Base-by-base conservation (phyloP, 2,113 vertebrate genomes). In the Antechinus flavipes region DNA sequence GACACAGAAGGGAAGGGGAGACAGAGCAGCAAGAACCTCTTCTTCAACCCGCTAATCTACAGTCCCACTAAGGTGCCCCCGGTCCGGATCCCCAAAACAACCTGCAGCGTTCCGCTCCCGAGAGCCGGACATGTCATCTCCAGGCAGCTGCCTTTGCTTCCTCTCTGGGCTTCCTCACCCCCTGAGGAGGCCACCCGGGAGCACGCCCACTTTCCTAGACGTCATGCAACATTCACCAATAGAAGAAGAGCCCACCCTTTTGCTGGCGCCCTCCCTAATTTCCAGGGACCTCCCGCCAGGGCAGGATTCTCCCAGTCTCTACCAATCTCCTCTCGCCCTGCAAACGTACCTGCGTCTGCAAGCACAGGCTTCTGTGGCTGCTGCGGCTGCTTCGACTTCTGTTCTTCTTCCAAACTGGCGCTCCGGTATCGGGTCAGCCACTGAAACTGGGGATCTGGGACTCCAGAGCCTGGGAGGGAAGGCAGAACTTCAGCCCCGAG, bases 371-470 rank as follows among this genome's bases (percentile, higher is more conserved):
- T 96, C 94, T 98, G 35, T 0, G 1, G 8, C 90, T 90, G 8
- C 30, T 12, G 30, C 12, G 3, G 27, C 58, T 23, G 42, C 89
- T 26, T 2, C 25, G 1, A 49, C 47, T 27, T 4, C 84, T 94
- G 95, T 54, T 55, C 95, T 8, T 8, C 96, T 95, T 90, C 92
- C 47, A 0, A 97, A 55, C 94, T 90, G 76, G 94, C 90, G 94
- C 98, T 94, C 96, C 94, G 95, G 97, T 99, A 99, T 92, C 98
- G 98, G 42, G 92, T 94, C 92, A 99, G 98, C 99, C 99, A 99
- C 52, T 97, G 97, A 91, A 99, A 99, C 52, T 98, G 95, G 5
- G 97, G 97, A 50, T 98, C 98, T 0, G 96, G 98, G 3, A 94
- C 95, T 35, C 94, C 47, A 14, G 97, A 52, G 35, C 98, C 90